Conservation (phyloP, 2,797 vertebrate species). For the Melanotaenia pygmaea region DNA sequence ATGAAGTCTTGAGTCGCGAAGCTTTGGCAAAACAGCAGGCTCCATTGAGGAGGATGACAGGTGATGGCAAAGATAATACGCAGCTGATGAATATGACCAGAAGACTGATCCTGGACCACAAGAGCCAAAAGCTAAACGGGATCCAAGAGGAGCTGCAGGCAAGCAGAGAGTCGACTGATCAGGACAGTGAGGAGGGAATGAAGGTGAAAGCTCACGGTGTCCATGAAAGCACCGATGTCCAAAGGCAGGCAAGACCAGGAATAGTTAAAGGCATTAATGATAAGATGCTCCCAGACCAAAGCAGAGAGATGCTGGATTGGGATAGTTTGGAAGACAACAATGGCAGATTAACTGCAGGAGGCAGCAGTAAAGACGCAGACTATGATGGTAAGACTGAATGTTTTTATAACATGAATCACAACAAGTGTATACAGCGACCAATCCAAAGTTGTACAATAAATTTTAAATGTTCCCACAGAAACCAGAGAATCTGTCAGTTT, state of each 20-base stretch:
- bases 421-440: background rate
- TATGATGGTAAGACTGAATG: slow-evolving; percentile 52
- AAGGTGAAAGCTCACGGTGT: background rate
- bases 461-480: slow-evolving; percentile 51
- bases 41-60: slow-evolving; percentile 1
- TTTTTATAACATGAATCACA: background rate
- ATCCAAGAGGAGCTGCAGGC: slow-evolving; percentile 5
- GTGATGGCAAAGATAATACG: slow-evolving; percentile 3
- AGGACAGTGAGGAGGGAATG: slow-evolving; percentile 34
- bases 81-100: slow-evolving; percentile 14
- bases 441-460: slow-evolving; percentile 4
- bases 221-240: slow-evolving; percentile 5
- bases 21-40: slow-evolving; percentile 18
- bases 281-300: slow-evolving; percentile 11
- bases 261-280: slow-evolving; percentile 17
- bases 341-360: slow-evolving; percentile 36
- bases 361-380: slow-evolving; percentile 45
- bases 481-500: slow-evolving; percentile 57
- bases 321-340: slow-evolving; percentile 64
- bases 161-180: slow-evolving; percentile 29
- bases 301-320: slow-evolving; percentile 43
- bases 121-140: slow-evolving; percentile 34
- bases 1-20: slow-evolving; percentile 49
- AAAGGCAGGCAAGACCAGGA: slow-evolving; percentile 30
- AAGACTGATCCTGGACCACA: slow-evolving; percentile 11